These are phyloP conservation scores for Lasioglossum zephyrum DNA, from an alignment of 2,888 invertebrate genomes.

Conservation along the genomic window DNA sequence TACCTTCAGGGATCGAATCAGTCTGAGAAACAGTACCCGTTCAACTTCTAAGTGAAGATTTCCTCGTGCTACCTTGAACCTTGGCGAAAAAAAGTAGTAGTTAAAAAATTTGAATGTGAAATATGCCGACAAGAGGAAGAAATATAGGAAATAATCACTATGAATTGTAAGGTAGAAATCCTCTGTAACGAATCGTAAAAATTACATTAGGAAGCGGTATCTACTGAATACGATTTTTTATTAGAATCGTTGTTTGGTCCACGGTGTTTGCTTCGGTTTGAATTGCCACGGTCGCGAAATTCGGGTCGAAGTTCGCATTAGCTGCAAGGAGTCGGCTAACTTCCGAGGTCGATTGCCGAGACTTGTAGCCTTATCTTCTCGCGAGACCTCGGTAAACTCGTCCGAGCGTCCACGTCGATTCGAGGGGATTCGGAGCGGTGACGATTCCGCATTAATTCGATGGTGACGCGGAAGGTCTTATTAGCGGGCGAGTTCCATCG, in stretches of 20 bases:
- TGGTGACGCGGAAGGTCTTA: constrained; percentile 10
- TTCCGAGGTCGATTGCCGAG: constrained; percentile 3
- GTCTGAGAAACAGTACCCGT: background rate
- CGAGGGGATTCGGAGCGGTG: background rate
- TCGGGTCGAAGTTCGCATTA: background rate
- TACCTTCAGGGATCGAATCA: background rate
- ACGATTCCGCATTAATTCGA: constrained; percentile 22
- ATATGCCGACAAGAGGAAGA: no score
- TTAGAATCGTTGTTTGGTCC: background rate
- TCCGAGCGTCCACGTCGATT: background rate
- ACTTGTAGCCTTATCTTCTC: background rate
- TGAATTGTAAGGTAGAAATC: background rate
- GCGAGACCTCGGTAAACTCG: background rate
- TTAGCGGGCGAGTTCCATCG: background rate
- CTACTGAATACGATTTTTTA: background rate
- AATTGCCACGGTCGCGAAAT: background rate
- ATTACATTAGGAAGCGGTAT: background rate
- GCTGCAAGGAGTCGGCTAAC: background rate
- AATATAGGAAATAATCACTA: no score
- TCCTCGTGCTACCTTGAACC: background rate
- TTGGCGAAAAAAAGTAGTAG: no score
- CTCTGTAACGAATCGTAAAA: background rate
- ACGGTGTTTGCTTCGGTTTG: background rate
- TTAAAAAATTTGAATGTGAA: no score
- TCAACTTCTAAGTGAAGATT: background rate